A percentile compares a stretch with the other conserved stretches of the same genome.
Evolutionary conservation across 2,113 vertebrate genomes (phyloP).

Genomic region (Aldabrachelys gigantea): DNA sequence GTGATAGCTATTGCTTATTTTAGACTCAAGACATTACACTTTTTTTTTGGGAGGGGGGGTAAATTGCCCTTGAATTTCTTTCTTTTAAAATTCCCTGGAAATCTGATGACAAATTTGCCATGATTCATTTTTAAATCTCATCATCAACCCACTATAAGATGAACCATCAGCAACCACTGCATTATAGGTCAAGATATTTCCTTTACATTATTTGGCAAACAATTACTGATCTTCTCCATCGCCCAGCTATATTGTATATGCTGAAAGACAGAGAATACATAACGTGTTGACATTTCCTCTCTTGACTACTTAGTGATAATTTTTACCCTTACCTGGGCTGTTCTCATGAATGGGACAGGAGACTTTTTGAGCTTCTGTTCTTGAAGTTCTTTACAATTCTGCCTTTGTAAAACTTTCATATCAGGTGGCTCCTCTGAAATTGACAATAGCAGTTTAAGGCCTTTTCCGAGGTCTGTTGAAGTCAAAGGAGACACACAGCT

Average conservation of each 20-base stretch:
- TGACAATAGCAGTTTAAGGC: neutral
- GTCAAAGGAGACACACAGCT: neutral
- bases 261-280: neutral
- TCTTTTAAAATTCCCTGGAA: neutral
- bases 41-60: rapidly evolving
- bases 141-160: neutral
- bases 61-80: neutral
- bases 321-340: neutral
- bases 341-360: neutral
- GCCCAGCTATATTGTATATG: neutral
- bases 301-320: neutral
- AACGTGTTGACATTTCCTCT: neutral
- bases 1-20: neutral
- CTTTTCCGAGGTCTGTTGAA: neutral
- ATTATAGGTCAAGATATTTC: neutral
- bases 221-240: neutral
- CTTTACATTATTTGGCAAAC: neutral
- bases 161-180: neutral
- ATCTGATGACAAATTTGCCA: neutral
- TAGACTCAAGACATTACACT: neutral
- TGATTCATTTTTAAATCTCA: neutral
- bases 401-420: neutral
- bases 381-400: neutral
- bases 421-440: neutral
- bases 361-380: neutral